Evolutionary conservation across 2,113 vertebrate species (phyloP).

Genomic region (Saguinus imperator): DNA sequence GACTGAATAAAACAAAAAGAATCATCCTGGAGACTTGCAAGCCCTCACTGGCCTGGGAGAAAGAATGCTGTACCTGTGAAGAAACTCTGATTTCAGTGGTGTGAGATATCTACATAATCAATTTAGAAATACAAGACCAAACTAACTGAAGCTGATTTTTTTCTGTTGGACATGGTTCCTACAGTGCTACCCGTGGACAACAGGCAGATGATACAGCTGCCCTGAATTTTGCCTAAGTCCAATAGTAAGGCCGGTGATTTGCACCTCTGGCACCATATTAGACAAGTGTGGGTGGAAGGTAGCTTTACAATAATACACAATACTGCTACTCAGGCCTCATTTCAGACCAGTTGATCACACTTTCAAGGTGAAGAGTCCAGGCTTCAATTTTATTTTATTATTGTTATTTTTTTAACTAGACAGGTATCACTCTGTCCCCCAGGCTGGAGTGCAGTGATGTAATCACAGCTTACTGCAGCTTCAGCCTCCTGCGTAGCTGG

Average conservation of each 20-base stretch:
- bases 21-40: background rate
- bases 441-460: no score
- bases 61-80: conserved; percentile 4
- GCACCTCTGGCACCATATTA: background rate
- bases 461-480: no score
- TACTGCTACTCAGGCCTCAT: background rate
- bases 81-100: conserved; percentile 31
- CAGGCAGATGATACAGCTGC: background rate
- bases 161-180: background rate
- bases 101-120: background rate
- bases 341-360: background rate
- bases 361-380: background rate
- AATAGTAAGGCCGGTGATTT: background rate
- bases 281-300: background rate
- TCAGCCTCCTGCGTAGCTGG: no score
- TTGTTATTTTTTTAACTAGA: no score
- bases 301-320: background rate
- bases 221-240: background rate
- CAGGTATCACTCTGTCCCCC: no score
- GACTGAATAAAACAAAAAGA: background rate
- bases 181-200: background rate
- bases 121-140: conserved; percentile 31
- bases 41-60: background rate
- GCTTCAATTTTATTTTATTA: no score
- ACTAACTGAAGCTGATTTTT: background rate